Percentiles rank a stretch among this genome's conserved stretches.
Evolutionary conservation across 2,888 invertebrate species (phyloP).

Genomic region (Acleris sparsana): DNA sequence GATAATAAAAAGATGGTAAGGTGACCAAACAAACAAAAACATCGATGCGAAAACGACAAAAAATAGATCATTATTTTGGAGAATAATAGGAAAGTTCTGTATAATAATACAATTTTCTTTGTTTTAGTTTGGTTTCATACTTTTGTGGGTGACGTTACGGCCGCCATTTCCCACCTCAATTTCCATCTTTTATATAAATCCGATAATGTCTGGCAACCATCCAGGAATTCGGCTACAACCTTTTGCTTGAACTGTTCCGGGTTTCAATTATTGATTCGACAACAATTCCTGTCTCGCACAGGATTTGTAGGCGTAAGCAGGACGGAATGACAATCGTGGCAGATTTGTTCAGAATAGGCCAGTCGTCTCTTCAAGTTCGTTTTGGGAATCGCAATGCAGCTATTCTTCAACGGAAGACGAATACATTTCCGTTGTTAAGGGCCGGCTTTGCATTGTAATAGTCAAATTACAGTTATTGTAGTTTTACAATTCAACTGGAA

Average conservation of each 20-base stretch:
- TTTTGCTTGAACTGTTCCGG: constrained; percentile 43
- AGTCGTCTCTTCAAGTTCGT: constrained; percentile 37
- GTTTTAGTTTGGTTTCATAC: constrained; percentile 42
- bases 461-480: background rate
- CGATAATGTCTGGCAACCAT: constrained; percentile 69
- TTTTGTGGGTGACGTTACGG: constrained; percentile 48
- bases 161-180: constrained; percentile 67
- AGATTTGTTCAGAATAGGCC: constrained; percentile 8
- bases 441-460: constrained; percentile 5
- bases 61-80: constrained; percentile 7
- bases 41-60: background rate
- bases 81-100: constrained; percentile 17
- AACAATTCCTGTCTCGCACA: constrained; percentile 43
- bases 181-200: constrained; percentile 73
- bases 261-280: constrained; percentile 44
- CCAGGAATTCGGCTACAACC: constrained; percentile 57
- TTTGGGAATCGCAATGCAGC: constrained; percentile 43
- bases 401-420: constrained; percentile 33
- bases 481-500: background rate
- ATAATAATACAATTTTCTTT: constrained; percentile 36
- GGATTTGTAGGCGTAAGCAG: constrained; percentile 12
- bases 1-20: constrained; percentile 15
- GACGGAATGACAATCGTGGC: constrained; percentile 12
- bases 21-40: constrained; percentile 12
- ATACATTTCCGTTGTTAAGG: constrained; percentile 9